Conservation (phyloP, 2,113 vertebrate species). For the Lucifuga dentata region DNA sequence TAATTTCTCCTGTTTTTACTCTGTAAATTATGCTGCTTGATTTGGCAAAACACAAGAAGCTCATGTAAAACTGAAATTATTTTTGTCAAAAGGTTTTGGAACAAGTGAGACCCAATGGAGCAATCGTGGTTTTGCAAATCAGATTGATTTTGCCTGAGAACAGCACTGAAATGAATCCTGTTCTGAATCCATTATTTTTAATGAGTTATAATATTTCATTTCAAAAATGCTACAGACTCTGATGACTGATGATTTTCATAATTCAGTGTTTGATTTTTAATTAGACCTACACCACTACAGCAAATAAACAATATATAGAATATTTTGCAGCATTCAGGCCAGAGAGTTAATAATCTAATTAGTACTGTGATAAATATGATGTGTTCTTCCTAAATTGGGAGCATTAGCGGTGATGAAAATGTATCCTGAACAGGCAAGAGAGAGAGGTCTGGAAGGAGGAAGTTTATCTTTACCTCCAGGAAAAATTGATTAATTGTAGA, state of each 20-base stretch:
- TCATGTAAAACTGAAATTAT: neutral
- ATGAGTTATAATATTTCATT: conserved; percentile 69
- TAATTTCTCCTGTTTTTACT: conserved; percentile 6
- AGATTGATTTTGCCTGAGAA: conserved; percentile 54
- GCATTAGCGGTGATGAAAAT: conserved; percentile 6
- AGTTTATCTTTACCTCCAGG: conserved; percentile 37
- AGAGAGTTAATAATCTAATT: conserved; percentile 40
- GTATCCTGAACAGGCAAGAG: conserved; percentile 13
- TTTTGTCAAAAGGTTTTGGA: neutral
- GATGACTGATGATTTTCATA: conserved; percentile 57
- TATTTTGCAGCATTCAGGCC: conserved; percentile 25
- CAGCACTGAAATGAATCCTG: conserved; percentile 57
- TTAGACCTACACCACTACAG: conserved; percentile 52
- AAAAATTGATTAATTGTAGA: conserved; percentile 33
- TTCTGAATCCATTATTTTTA: conserved; percentile 71
- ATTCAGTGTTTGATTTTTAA: conserved; percentile 63
- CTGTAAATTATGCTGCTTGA: conserved; percentile 31
- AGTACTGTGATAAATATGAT: neutral
- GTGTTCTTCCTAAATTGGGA: conserved; percentile 16
- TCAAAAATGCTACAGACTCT: conserved; percentile 41
- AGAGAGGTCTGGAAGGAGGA: conserved; percentile 17
- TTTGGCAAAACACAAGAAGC: conserved; percentile 18
- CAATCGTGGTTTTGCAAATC: conserved; percentile 45
- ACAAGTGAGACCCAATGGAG: neutral
- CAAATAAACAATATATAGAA: conserved; percentile 48